A percentile compares a stretch with the other conserved stretches of the same genome.
phyloP scores from a whole-genome alignment of 2,797 vertebrate genomes.

The Aplochiton taeniatus region DNA sequence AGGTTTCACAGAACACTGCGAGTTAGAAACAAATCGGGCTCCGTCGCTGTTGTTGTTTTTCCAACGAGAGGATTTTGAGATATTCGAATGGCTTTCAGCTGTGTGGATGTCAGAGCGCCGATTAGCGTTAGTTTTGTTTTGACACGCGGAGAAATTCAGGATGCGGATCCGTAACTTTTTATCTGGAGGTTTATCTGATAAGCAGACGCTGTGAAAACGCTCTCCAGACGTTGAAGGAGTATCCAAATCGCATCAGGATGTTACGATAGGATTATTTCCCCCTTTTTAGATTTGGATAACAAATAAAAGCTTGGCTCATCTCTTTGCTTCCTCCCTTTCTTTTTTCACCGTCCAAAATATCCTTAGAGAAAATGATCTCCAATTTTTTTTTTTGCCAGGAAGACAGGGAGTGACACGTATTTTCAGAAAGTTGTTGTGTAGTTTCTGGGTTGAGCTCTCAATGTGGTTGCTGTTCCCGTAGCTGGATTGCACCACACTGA shows the following conservation, averaged over 20 bases:
- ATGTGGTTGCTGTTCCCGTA: no score
- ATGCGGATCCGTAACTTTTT: conserved; percentile 44
- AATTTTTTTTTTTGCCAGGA: no score
- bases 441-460: no score
- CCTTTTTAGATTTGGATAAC: conserved; percentile 52
- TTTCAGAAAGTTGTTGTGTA: no score
- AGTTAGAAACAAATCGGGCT: conserved; percentile 23
- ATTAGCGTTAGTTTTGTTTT: conserved; percentile 43
- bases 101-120: conserved; percentile 50
- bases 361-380: no score
- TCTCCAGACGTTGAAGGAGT: conserved; percentile 51
- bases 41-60: conserved; percentile 19
- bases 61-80: conserved; percentile 24
- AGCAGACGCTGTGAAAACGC: conserved; percentile 53
- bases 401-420: no score
- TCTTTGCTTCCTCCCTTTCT: neutral
- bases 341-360: conserved; percentile 27
- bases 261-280: conserved; percentile 55
- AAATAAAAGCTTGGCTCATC: conserved; percentile 31
- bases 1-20: conserved; percentile 13
- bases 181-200: conserved; percentile 61
- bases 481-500: no score
- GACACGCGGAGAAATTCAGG: conserved; percentile 37
- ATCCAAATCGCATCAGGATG: conserved; percentile 58
- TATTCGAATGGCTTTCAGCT: conserved; percentile 6